A percentile compares a stretch with the other conserved stretches of the same genome.
Conservation (phyloP, 2,888 invertebrate genomes). For the Leucozona laternaria region DNA sequence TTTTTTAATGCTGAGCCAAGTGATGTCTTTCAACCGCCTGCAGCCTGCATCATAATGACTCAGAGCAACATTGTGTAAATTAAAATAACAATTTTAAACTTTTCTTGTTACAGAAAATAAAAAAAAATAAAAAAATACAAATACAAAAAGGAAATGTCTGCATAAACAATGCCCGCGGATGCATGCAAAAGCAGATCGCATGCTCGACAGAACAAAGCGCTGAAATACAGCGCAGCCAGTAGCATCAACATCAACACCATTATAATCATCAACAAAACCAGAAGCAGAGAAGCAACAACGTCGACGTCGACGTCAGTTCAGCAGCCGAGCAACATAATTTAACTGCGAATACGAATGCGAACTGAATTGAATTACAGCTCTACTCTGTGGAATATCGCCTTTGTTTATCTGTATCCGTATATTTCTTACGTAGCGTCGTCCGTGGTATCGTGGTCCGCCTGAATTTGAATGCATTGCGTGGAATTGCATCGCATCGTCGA, state of each 20-base stretch:
- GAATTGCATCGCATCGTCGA: conserved; percentile 58
- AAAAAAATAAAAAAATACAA: not conserved
- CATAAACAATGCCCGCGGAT: conserved; percentile 72
- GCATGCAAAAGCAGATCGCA: conserved; percentile 74
- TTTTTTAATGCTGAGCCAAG: conserved; percentile 34
- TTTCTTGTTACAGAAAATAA: conserved; percentile 14
- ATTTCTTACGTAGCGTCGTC: not conserved
- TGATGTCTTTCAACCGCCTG: conserved; percentile 48
- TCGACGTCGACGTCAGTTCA: conserved; percentile 60
- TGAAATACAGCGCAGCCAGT: conserved; percentile 66
- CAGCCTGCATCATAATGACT: conserved; percentile 57
- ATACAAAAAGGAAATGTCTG: conserved; percentile 58
- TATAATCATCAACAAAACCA: conserved; percentile 56
- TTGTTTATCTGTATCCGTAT: conserved; percentile 54
- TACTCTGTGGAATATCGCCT: conserved; percentile 45
- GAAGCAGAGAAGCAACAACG: conserved; percentile 56
- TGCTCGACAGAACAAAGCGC: conserved; percentile 73
- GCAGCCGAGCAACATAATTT: conserved; percentile 64
- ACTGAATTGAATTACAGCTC: conserved; percentile 72
- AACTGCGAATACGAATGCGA: conserved; percentile 62
- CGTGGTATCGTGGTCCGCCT: conserved; percentile 2
- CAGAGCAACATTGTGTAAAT: conserved; percentile 69
- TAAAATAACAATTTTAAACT: conserved; percentile 57
- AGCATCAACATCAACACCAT: conserved; percentile 61
- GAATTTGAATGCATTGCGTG: conserved; percentile 65